Conservation (phyloP, 2,888 invertebrate genomes). For the Strigamia transsilvanica region DNA sequence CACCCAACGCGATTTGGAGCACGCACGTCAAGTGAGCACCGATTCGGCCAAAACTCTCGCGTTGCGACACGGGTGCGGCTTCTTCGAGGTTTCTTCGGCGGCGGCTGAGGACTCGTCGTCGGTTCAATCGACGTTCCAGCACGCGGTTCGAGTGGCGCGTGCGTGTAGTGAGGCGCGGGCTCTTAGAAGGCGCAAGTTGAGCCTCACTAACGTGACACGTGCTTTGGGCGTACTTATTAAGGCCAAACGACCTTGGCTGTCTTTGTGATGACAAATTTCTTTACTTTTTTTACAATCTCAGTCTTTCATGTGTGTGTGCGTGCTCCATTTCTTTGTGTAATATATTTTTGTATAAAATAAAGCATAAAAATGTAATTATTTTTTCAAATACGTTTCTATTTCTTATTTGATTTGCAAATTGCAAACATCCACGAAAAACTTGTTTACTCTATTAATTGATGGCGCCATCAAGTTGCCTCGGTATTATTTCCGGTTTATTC, state of each 20-base stretch:
- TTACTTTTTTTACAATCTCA: background rate
- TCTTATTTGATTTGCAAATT: no score
- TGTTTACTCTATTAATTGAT: no score
- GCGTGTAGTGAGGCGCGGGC: constrained; percentile 43
- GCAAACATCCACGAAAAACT: no score
- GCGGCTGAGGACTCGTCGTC: constrained; percentile 55
- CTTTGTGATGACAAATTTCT: background rate
- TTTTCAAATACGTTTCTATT: no score
- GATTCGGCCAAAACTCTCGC: constrained; percentile 55
- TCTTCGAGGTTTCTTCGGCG: constrained; percentile 56
- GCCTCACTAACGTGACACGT: constrained; percentile 18
- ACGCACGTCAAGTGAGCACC: constrained; percentile 56
- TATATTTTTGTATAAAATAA: no score
- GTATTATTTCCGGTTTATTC: no score
- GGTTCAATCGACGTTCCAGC: constrained; percentile 53
- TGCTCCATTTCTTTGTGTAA: no score
- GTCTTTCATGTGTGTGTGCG: no score
- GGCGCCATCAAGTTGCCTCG: no score
- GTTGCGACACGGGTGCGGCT: constrained; percentile 55
- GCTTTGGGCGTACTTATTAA: constrained; percentile 41
- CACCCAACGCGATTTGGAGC: constrained; percentile 57
- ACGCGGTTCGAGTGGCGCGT: constrained; percentile 51
- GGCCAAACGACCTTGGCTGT: constrained; percentile 22
- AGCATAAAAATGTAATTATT: no score
- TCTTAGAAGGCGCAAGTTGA: constrained; percentile 51